A percentile compares a stretch with the other conserved stretches of the same genome.
Conservation (phyloP, 2,888 invertebrate species). For the Ephialtes manifestator region DNA sequence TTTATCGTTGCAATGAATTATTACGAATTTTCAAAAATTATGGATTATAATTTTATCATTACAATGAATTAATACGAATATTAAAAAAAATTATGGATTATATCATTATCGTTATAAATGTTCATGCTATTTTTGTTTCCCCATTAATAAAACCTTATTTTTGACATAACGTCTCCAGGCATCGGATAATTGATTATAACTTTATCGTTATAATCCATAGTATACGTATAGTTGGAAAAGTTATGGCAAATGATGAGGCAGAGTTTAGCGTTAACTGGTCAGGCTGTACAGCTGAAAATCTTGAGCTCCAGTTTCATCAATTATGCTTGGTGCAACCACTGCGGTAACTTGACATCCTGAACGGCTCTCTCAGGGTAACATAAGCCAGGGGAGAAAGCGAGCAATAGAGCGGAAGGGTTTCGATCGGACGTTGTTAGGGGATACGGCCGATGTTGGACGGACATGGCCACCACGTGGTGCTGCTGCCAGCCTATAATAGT, state of each 20-base stretch:
- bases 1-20: no score
- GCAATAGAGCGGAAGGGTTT: conserved; percentile 19
- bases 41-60: no score
- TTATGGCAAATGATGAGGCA: neutral
- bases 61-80: no score
- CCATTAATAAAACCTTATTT: no score
- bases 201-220: neutral
- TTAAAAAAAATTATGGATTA: no score
- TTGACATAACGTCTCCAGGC: neutral
- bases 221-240: no score
- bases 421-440: conserved; percentile 56
- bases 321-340: conserved; percentile 46
- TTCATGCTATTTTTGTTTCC: no score
- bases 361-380: conserved; percentile 4
- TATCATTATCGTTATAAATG: no score
- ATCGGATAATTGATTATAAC: neutral
- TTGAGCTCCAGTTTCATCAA: conserved; percentile 40
- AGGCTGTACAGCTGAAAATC: neutral
- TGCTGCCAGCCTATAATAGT: conserved; percentile 20
- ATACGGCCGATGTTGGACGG: conserved; percentile 55
- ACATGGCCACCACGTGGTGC: conserved; percentile 57
- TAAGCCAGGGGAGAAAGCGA: neutral
- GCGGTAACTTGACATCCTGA: conserved; percentile 40
- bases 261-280: neutral
- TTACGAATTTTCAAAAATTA: no score